Evolutionary conservation across 2,888 invertebrate genomes (phyloP).

Genomic region (Archips crataeganus): DNA sequence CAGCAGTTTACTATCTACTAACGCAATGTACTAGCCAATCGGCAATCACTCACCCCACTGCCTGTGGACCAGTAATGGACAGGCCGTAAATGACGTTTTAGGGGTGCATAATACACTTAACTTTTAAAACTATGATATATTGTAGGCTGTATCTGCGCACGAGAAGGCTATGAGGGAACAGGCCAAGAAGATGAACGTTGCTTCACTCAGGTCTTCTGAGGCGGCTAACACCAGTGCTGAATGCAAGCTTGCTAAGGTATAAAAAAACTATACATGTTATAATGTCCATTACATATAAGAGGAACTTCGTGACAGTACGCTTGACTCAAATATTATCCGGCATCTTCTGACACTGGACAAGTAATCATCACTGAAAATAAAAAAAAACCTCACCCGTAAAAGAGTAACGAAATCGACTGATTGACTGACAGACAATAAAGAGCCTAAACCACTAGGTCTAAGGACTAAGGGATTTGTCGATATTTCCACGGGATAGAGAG

Average conservation of each 20-base stretch:
- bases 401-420: too few relatives aligned
- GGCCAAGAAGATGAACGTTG: constrained; percentile 94
- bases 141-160: constrained; percentile 89
- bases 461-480: too few relatives aligned
- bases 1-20: not conserved
- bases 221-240: constrained; percentile 89
- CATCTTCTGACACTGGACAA: too few relatives aligned
- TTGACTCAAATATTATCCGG: too few relatives aligned
- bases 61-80: not conserved
- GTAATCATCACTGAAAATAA: too few relatives aligned
- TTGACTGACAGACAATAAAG: too few relatives aligned
- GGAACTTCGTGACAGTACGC: too few relatives aligned
- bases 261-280: not conserved
- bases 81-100: not conserved
- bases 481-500: too few relatives aligned
- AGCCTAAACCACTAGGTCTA: too few relatives aligned
- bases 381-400: too few relatives aligned
- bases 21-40: not conserved
- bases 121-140: not conserved
- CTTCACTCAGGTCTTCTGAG: constrained; percentile 90
- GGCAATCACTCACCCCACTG: not conserved
- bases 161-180: constrained; percentile 92
- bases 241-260: constrained; percentile 90
- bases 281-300: too few relatives aligned
- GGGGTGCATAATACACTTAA: not conserved